Evolutionary conservation across 35 echinoderm and acorn worm genomes (phyloP).

Genomic region (Lytechinus pictus): DNA sequence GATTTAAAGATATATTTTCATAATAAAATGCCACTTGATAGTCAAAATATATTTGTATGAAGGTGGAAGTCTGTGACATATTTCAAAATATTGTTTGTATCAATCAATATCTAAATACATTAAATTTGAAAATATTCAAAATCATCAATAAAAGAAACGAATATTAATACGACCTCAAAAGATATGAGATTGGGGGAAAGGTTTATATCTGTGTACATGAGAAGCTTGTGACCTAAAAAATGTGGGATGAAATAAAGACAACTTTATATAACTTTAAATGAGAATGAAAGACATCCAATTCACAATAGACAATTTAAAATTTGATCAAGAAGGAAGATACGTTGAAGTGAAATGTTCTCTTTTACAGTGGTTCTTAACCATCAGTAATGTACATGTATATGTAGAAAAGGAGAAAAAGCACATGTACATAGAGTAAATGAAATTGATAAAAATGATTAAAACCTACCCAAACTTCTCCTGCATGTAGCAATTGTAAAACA

Average conservation of each 20-base stretch:
- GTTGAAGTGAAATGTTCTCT: background rate
- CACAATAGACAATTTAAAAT: background rate
- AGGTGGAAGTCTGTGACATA: background rate
- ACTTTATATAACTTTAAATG: background rate
- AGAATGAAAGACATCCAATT: conserved; percentile 7
- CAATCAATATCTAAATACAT: background rate
- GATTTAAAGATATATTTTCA: background rate
- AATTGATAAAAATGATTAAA: background rate
- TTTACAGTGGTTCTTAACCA: background rate
- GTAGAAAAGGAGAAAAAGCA: background rate
- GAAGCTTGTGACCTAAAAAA: background rate
- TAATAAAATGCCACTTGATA: background rate
- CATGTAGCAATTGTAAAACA: background rate
- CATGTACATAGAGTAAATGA: background rate
- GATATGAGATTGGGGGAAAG: background rate
- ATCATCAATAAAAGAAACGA: background rate
- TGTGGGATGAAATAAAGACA: background rate
- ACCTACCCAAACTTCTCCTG: background rate
- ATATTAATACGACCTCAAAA: background rate
- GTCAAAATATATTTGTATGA: conserved; percentile 3
- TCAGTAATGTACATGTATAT: background rate
- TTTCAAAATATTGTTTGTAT: background rate
- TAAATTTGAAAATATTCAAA: background rate
- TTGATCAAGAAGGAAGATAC: background rate
- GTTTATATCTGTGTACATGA: background rate